phyloP scores from a whole-genome alignment of 2,888 invertebrate genomes.

The Hemistola chrysoprasaria region DNA sequence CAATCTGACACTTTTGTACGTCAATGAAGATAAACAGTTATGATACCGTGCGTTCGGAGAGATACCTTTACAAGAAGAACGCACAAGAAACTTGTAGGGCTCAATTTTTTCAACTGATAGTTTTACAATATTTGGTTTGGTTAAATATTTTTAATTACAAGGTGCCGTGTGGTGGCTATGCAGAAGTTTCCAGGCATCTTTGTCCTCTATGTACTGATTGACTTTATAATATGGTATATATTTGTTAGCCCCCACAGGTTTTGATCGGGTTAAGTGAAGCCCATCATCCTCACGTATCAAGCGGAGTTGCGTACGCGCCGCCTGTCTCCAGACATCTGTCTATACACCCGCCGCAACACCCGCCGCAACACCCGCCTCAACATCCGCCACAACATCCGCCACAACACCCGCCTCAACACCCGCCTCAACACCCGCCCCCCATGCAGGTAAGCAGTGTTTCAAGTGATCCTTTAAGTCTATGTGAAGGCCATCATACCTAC shows the following conservation, averaged over 20 bases:
- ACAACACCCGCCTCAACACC: constrained; percentile 63
- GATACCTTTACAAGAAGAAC: no score
- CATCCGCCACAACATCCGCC: constrained; percentile 68
- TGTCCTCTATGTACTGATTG: neutral
- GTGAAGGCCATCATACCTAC: no score
- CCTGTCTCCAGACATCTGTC: constrained; percentile 56
- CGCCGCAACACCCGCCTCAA: constrained; percentile 51
- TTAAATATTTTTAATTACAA: no score
- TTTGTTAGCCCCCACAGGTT: constrained; percentile 52
- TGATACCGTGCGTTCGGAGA: no score
- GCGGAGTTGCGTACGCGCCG: constrained; percentile 62
- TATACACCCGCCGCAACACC: constrained; percentile 63
- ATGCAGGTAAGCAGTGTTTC: constrained; percentile 55
- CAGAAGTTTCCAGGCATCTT: no score
- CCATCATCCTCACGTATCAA: constrained; percentile 68
- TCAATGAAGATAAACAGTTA: no score
- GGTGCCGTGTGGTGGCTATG: no score
- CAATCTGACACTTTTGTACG: no score
- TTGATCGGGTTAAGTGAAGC: constrained; percentile 69
- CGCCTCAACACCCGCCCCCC: constrained; percentile 52
- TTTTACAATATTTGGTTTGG: no score
- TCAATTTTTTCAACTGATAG: no score
- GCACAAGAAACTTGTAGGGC: no score
- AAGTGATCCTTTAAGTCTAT: no score
- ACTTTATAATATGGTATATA: constrained; percentile 7